Conservation (phyloP, 1,140 invertebrate genomes). For the Argopecten irradians region DNA sequence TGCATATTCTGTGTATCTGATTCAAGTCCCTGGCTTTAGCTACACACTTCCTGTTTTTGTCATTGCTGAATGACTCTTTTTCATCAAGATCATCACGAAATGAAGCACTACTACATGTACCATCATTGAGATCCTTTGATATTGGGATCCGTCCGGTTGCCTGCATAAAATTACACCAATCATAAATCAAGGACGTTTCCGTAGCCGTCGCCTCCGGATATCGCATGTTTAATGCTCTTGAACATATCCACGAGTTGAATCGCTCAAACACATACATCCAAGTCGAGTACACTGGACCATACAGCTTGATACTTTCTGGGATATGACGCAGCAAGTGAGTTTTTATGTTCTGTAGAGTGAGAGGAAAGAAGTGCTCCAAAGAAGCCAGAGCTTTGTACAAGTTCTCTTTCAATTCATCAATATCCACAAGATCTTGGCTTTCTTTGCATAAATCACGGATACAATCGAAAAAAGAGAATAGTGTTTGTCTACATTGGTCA, state of each 20-base stretch:
- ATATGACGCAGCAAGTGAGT: constrained; percentile 27
- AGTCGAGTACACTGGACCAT: neutral
- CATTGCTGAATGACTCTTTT: too few relatives aligned
- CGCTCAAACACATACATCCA: constrained; percentile 13
- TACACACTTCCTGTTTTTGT: too few relatives aligned
- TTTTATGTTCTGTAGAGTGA: constrained; percentile 18
- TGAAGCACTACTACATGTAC: too few relatives aligned
- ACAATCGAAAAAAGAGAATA: neutral
- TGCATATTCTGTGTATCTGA: too few relatives aligned
- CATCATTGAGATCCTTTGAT: too few relatives aligned
- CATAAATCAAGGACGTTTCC: neutral
- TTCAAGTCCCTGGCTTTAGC: too few relatives aligned
- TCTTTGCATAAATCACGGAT: neutral
- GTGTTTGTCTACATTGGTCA: neutral
- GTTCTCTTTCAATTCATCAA: neutral
- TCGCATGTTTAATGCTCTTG: neutral
- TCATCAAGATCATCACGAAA: too few relatives aligned
- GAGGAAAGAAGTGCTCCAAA: neutral
- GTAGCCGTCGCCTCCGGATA: neutral
- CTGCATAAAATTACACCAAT: neutral
- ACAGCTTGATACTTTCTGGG: neutral
- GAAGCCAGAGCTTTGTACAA: neutral
- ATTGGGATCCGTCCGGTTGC: too few relatives aligned
- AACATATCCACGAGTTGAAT: neutral
- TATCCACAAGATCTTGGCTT: neutral